phyloP scores from a whole-genome alignment of 64 coral and sea anemone species.

The Montipora efflorescens region DNA sequence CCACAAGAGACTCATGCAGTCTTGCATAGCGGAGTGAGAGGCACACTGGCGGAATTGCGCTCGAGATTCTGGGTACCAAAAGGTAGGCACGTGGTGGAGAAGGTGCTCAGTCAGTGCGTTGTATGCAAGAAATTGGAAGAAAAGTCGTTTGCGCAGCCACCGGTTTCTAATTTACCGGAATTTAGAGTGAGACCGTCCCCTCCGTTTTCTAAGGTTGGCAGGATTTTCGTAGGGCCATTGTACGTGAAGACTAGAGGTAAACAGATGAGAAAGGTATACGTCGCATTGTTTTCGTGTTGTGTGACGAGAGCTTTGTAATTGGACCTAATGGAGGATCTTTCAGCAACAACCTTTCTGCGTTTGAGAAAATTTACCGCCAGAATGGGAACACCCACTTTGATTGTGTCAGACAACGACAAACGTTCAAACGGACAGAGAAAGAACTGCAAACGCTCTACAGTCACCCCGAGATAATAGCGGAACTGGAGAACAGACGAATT shows the following conservation, averaged over 20 bases:
- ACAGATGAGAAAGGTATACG: background rate
- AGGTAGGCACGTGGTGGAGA: conserved; percentile 53
- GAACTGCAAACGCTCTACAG: background rate
- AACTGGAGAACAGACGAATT: background rate
- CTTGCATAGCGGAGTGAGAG: conserved; percentile 51
- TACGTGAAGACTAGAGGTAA: background rate
- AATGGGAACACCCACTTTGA: background rate
- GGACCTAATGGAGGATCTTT: background rate
- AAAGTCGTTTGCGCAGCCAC: conserved; percentile 16
- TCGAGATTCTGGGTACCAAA: conserved; percentile 40
- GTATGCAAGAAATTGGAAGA: conserved; percentile 29
- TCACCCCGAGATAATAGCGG: background rate
- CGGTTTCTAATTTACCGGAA: conserved; percentile 25
- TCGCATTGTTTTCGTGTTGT: background rate
- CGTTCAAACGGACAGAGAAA: background rate
- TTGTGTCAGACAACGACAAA: background rate
- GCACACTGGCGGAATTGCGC: conserved; percentile 47
- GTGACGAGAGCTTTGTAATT: background rate
- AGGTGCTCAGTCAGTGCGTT: conserved; percentile 3
- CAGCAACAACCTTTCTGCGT: background rate
- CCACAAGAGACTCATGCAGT: background rate
- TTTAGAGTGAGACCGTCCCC: conserved; percentile 8
- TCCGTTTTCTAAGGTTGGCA: conserved; percentile 48
- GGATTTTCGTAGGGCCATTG: background rate
- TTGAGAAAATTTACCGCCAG: background rate